phyloP scores from a whole-genome alignment of 2,888 invertebrate species.

The Cerceris ruficornis region DNA sequence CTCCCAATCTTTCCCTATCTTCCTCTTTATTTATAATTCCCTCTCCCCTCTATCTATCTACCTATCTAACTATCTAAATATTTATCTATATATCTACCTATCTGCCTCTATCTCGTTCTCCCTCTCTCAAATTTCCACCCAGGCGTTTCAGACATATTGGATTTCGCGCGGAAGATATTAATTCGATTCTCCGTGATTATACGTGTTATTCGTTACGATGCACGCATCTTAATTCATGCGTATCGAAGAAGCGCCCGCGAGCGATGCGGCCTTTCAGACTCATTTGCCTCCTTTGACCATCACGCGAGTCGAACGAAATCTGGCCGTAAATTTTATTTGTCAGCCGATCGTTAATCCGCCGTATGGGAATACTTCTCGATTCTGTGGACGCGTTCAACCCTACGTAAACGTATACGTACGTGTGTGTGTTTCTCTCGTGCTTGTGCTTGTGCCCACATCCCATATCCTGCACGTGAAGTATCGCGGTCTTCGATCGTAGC shows the following conservation, averaged over 20 bases:
- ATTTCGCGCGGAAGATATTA: background rate
- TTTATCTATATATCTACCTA: too few relatives aligned
- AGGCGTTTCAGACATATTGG: background rate
- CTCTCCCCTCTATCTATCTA: too few relatives aligned
- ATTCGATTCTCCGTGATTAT: constrained; percentile 10
- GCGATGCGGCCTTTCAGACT: constrained; percentile 34
- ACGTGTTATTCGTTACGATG: constrained; percentile 1
- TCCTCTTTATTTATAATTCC: too few relatives aligned
- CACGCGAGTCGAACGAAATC: constrained; percentile 46
- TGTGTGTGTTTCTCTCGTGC: background rate
- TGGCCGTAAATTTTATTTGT: constrained; percentile 54
- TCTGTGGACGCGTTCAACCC: background rate
- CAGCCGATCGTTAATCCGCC: constrained; percentile 61
- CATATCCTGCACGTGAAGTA: constrained; percentile 46
- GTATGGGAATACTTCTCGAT: constrained; percentile 38
- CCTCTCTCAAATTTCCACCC: too few relatives aligned
- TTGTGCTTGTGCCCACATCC: constrained; percentile 24
- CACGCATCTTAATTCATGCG: constrained; percentile 29
- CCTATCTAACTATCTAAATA: too few relatives aligned
- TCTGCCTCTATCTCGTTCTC: too few relatives aligned
- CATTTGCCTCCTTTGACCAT: constrained; percentile 37
- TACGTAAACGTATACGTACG: background rate
- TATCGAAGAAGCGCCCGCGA: constrained; percentile 14
- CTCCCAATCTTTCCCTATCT: too few relatives aligned
- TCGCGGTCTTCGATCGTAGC: constrained; percentile 59